Base-by-base conservation (phyloP, 2,113 vertebrate species). In the Dunckerocampus dactyliophorus region DNA sequence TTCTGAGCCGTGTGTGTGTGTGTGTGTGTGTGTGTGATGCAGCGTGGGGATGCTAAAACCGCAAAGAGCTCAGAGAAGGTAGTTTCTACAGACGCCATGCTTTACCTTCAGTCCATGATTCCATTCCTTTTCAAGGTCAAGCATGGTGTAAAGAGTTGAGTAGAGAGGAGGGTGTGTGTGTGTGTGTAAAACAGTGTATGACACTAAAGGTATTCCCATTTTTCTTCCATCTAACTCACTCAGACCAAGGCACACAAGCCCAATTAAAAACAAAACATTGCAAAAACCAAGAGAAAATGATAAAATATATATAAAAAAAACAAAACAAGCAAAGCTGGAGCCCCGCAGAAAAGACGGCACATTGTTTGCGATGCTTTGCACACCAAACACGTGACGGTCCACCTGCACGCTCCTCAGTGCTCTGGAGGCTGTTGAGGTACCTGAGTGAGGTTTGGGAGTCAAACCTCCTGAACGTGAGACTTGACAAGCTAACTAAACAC, bases 261-360 rank as follows among this genome's bases (percentile, higher is more conserved):
- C 58, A 72, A 73, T 84, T 79, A 85, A 87, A 88, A 86, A 71
- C 67, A 66, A 45, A 52, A 76, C 78, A 73, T 53, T 67, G 69
- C 9, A 72, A 61, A 43, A 70, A 64, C 17, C 65, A 3, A 55
- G 64, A 55, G 8, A 75, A 45, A 34, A 59, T 11, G 21, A 59
- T 24, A 15, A 16, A 59, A 24, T 16, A 50, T 53, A 51, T 28
- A 28, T 28, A 28, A 49, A 56, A 69, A 64, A 49, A 51, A 1
- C 0, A 47, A 31, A 74, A 66, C 64, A 72, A 79, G 72, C 69
- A 72, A 82, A 78, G 54, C 47, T 56, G 62, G 54, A 42, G 63
- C 62, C 71, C 42, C 34, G 16, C 55, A 61, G 31, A 37, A 48
- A 77, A 81, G 79, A 83, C 77, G n/a, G 74, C 79, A 79, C 56